Conservation (phyloP, 2,888 invertebrate species). For the Gerris lacustris region DNA sequence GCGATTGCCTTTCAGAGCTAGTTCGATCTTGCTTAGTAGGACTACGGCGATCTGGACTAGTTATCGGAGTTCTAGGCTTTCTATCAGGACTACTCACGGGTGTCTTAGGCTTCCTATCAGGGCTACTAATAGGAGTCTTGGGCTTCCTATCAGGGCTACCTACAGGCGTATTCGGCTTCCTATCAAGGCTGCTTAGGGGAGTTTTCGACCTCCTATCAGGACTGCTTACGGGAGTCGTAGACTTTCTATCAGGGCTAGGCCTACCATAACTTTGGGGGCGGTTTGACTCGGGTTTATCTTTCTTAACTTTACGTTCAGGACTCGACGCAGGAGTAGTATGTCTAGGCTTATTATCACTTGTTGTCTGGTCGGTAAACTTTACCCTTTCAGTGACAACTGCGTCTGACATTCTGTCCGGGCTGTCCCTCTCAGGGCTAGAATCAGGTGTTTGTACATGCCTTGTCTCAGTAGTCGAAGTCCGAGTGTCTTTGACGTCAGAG, state of each 20-base stretch:
- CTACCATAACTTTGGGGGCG: no score
- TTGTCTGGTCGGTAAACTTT: no score
- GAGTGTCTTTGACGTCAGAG: neutral
- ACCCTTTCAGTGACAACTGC: neutral
- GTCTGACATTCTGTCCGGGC: slow-evolving; percentile 31
- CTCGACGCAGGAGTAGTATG: slow-evolving; percentile 28
- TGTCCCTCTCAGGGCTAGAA: slow-evolving; percentile 21
- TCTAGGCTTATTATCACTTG: neutral
- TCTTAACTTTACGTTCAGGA: neutral
- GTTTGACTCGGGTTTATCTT: neutral
- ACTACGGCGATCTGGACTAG: neutral
- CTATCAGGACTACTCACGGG: slow-evolving; percentile 8
- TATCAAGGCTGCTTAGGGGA: neutral
- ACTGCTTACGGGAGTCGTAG: slow-evolving; percentile 1
- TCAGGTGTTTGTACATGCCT: slow-evolving; percentile 2
- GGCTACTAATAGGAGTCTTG: no score
- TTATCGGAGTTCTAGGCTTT: neutral
- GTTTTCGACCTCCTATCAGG: slow-evolving; percentile 11
- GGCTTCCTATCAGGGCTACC: neutral
- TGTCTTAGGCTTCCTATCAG: neutral
- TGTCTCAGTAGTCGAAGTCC: neutral
- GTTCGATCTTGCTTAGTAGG: neutral
- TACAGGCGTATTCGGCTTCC: neutral
- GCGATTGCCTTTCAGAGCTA: neutral
- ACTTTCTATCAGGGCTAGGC: no score